Evolutionary conservation across 2,113 vertebrate genomes (phyloP).

Genomic region (Dasyurus viverrinus): DNA sequence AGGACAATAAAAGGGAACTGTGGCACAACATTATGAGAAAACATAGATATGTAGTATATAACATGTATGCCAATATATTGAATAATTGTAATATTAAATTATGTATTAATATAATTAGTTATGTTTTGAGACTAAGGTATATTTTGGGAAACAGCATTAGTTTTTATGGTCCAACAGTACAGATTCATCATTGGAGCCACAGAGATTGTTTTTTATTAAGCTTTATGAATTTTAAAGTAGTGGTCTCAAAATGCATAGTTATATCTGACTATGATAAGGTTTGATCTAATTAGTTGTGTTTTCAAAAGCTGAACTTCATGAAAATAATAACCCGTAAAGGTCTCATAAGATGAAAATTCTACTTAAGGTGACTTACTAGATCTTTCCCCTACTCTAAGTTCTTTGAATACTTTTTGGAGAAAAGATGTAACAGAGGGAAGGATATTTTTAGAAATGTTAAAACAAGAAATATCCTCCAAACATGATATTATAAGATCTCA

Average conservation of each 20-base stretch:
- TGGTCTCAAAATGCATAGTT: background rate
- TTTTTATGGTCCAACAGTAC: background rate
- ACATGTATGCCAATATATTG: background rate
- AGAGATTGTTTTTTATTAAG: background rate
- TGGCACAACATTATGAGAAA: background rate
- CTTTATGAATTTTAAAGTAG: background rate
- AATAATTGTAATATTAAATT: background rate
- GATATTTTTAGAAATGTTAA: background rate
- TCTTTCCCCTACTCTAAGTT: background rate
- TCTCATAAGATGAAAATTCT: background rate
- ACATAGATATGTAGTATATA: background rate
- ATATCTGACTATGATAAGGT: background rate
- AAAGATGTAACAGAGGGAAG: background rate
- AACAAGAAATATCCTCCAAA: background rate
- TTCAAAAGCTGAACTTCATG: background rate
- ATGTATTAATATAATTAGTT: background rate
- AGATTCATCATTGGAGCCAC: background rate
- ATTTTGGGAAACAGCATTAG: background rate
- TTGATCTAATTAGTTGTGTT: background rate
- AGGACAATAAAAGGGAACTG: no score
- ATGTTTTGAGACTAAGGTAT: background rate
- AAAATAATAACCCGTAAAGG: background rate
- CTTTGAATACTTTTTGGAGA: background rate
- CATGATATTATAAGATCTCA: background rate
- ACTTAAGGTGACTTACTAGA: background rate